phyloP scores from a whole-genome alignment of 2,888 invertebrate genomes.

The Cantharis rustica region DNA sequence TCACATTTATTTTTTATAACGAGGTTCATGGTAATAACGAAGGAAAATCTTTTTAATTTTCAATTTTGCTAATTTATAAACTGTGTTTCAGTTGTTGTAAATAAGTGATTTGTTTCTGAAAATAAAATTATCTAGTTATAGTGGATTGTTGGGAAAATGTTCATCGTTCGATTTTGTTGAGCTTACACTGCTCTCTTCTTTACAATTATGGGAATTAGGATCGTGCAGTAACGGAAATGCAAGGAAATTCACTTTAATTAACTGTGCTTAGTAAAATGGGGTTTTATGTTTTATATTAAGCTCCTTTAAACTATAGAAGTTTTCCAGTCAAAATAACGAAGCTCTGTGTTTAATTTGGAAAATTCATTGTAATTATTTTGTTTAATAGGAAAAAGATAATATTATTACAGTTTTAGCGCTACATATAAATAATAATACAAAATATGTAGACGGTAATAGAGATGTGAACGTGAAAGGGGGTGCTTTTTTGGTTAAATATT shows the following conservation, averaged over 20 bases:
- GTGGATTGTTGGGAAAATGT: not conserved
- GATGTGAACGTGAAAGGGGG: not conserved
- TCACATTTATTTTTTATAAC: too few species aligned
- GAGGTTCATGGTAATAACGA: too few species aligned
- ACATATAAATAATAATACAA: not conserved
- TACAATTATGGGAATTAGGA: constrained; percentile 1
- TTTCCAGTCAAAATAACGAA: constrained; percentile 5
- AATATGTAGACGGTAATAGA: not conserved
- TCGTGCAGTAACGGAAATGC: constrained; percentile 12
- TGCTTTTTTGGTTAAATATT: constrained; percentile 6
- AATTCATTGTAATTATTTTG: not conserved
- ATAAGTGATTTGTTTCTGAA: not conserved
- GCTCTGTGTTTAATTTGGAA: not conserved
- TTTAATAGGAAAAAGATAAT: not conserved
- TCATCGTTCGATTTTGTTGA: not conserved
- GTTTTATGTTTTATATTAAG: constrained; percentile 16
- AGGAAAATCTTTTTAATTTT: too few species aligned
- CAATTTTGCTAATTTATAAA: too few species aligned
- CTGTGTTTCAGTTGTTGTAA: not conserved
- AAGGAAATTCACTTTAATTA: constrained; percentile 24
- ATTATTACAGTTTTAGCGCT: not conserved
- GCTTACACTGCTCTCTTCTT: not conserved
- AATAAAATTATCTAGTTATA: not conserved
- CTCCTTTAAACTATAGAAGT: constrained; percentile 7
- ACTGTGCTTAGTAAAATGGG: constrained; percentile 17